Evolutionary conservation across 2,888 invertebrate genomes (phyloP).

Genomic region (Drosophila pseudotakahashii): DNA sequence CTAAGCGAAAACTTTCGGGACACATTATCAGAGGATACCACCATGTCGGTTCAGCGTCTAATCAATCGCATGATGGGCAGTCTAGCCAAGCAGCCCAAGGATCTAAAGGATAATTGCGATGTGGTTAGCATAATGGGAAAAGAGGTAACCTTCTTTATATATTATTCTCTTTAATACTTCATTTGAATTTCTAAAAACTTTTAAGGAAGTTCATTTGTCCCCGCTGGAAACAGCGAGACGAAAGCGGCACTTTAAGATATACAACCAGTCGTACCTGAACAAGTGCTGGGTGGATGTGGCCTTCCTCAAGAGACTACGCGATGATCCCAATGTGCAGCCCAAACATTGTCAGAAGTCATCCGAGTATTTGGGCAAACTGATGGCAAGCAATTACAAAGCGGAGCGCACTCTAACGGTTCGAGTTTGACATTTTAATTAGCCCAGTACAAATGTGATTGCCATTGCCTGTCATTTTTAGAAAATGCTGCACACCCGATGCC

Average conservation of each 20-base stretch:
- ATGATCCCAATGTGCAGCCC: constrained; percentile 65
- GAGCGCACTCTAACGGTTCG: constrained; percentile 73
- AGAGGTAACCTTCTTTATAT: constrained; percentile 51
- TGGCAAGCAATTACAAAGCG: constrained; percentile 63
- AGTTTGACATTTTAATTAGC: background rate
- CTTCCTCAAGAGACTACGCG: constrained; percentile 69
- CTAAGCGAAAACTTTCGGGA: constrained; percentile 74
- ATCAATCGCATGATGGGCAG: constrained; percentile 52
- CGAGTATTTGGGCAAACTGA: constrained; percentile 56
- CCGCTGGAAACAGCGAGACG: constrained; percentile 78
- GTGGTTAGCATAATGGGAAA: constrained; percentile 77
- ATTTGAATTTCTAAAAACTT: background rate
- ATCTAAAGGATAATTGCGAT: constrained; percentile 74
- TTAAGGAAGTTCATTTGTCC: constrained; percentile 68
- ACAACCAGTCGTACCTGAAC: constrained; percentile 79
- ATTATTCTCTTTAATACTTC: background rate
- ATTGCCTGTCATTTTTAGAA: constrained; percentile 59
- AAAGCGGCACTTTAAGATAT: constrained; percentile 70
- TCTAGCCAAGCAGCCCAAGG: constrained; percentile 51
- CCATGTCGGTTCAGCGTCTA: constrained; percentile 61
- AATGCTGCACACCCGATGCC: constrained; percentile 82
- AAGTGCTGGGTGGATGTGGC: constrained; percentile 77
- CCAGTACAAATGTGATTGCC: background rate
- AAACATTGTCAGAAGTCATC: constrained; percentile 64
- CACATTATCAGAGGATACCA: constrained; percentile 63